Conservation (phyloP, 2,797 vertebrate species). For the Hylomyscus alleni region DNA sequence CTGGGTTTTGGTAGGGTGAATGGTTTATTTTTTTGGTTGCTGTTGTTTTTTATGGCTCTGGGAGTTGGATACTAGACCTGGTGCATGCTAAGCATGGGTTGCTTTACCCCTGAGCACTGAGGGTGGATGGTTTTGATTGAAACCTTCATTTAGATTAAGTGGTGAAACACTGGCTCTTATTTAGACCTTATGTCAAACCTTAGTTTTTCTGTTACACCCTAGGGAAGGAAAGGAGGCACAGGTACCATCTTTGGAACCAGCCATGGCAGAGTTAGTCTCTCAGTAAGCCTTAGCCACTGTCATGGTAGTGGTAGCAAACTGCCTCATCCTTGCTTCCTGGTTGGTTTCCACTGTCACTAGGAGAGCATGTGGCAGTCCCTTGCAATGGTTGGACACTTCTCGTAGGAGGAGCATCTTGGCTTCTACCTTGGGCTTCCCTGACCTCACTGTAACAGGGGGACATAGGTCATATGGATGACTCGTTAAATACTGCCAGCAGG, state of each 20-base stretch:
- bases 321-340: background rate
- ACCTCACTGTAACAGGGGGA: background rate
- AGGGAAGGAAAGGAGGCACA: background rate
- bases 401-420: background rate
- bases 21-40: background rate
- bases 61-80: background rate
- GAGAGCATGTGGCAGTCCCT: background rate
- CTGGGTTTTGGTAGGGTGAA: background rate
- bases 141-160: background rate
- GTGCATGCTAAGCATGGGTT: background rate
- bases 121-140: background rate
- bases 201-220: background rate
- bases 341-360: background rate
- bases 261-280: background rate
- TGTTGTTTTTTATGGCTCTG: background rate
- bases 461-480: background rate
- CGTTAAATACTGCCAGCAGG: background rate
- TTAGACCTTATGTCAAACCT: background rate
- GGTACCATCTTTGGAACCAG: background rate
- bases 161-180: background rate
- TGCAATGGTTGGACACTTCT: background rate
- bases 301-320: background rate
- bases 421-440: background rate
- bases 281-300: background rate
- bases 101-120: background rate